Base-by-base conservation (phyloP, 2,888 invertebrate genomes). In the Oscheius sp. region DNA sequence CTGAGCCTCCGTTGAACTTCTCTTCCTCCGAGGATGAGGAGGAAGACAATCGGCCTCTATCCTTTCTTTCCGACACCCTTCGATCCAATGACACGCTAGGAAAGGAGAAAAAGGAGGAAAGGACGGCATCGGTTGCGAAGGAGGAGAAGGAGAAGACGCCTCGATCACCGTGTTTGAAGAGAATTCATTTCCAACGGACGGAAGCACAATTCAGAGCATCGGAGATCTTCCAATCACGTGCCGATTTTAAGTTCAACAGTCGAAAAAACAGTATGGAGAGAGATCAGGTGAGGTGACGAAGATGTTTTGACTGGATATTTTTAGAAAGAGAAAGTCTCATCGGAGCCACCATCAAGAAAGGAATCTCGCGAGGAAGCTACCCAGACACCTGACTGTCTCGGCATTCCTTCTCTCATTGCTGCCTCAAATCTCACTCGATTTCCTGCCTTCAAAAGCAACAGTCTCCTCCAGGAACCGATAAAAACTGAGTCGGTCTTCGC, bases 101-200 rank as follows among this genome's bases (percentile, higher is more conserved):
- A 14, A 59, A 59, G 28, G 59, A 59, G 44, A 41, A 28, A 17
- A 44, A 41, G 9, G 44, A 44, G 41, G 59, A 44, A 41, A 59
- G 44, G 44, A 44, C 44, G 59, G 24, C 59, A 8, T 41, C 44
- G 44, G 59, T 59, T 28, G 59, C 41, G 26, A 59, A 59, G 47
- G 62, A 62, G 17, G 62, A 62, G 32, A 62, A 62, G 33, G 47
- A 44, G 20, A 75, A 75, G 41, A 71, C 77, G 8, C 74, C 71
- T 6, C 56, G 78, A 33, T 77, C 76, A 36, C 78, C 78, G 12
- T 78, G 78, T 38, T 63, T 78, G 38, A 78, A 78, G 44, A 36
- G 78, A 17, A 78, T 78, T 12, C 78, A 78, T 62, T 78, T 78
- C 63, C 76, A 74, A 64, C 57, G 72, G 22, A 76, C 75, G 0